These are phyloP conservation scores for Mugil cephalus DNA, from an alignment of 2,113 vertebrate species.

Conservation along the genomic window DNA sequence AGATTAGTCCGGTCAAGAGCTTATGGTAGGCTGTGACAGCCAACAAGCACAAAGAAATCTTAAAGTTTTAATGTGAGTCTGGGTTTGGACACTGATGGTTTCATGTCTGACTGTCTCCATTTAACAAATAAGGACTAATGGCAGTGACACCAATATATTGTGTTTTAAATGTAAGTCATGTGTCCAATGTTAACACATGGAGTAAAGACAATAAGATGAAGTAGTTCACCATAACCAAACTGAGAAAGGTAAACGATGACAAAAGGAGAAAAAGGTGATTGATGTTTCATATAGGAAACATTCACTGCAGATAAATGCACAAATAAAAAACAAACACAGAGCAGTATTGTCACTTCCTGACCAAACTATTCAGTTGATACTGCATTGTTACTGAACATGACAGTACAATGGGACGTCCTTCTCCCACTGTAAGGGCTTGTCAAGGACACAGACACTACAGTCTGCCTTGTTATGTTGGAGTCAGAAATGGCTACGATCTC, in stretches of 20 bases:
- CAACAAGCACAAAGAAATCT: conserved; percentile 10
- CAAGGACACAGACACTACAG: conserved; percentile 55
- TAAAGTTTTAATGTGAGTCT: not conserved
- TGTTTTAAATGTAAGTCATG: too few relatives aligned
- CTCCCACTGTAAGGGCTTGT: conserved; percentile 16
- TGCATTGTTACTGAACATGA: not conserved
- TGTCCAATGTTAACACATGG: too few relatives aligned
- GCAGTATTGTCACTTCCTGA: too few relatives aligned
- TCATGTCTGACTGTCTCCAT: too few relatives aligned
- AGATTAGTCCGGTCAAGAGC: conserved; percentile 71
- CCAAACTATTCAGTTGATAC: not conserved
- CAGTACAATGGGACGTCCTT: conserved; percentile 17
- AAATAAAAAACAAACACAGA: not conserved
- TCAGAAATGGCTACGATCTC: conserved; percentile 50
- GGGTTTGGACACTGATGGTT: too few relatives aligned
- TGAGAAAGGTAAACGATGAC: too few relatives aligned
- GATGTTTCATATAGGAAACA: too few relatives aligned
- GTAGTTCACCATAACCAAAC: too few relatives aligned
- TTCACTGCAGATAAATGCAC: not conserved
- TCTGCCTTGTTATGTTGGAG: conserved; percentile 50
- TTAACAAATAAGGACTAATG: too few relatives aligned
- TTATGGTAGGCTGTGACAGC: conserved; percentile 30
- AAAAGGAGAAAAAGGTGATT: too few relatives aligned
- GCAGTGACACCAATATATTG: too few relatives aligned
- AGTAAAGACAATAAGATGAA: too few relatives aligned